Base-by-base conservation (phyloP, 2,888 invertebrate species). In the Megamerina dolium region DNA sequence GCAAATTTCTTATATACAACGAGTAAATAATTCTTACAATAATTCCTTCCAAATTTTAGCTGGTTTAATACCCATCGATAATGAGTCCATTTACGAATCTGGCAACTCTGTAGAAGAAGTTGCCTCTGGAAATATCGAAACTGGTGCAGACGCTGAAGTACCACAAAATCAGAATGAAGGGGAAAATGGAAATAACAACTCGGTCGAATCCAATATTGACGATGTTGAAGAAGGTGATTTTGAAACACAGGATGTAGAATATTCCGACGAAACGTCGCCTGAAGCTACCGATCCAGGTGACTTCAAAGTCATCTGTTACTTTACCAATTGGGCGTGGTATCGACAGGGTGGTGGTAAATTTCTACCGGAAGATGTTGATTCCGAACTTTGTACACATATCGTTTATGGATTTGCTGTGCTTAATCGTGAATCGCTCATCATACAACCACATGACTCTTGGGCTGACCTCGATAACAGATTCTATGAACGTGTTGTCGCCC, bases 271-370 rank as follows among this genome's bases (percentile, higher is more conserved):
- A 6, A 10, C 4, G n/a, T 13, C 13, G 2, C 6, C 20, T 18
- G 27, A 10, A 2, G n/a, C 20, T n/a, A 37, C 33, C 13, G 14
- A 45, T 5, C 40, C 52, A 2, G 53, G 66, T 3, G 71, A 75
- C 19, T 89, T 77, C 59, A 91, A 89, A 74, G 82, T 91, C 1
- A 83, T 92, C 4, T 92, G 92, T 60, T 92, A 92, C 63, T 92
- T 90, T 66, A 91, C 91, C 0, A 92, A 92, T 63, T 93, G 92
- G 92, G 89, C 92, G 19, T 92, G 90, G 89, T 92, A 92, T 70
- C 81, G 90, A 52, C 87, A 87, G 58, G 84, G 83, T 1, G 76
- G 80, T 45, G 90, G 88, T 16, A 88, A 87, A 68, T 91, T 79
- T 61, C 68, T 87, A 13, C 91, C 91, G 0, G 82, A 80, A 48